Conservation (phyloP, 1,140 invertebrate genomes). For the Dendroctonus ponderosae region DNA sequence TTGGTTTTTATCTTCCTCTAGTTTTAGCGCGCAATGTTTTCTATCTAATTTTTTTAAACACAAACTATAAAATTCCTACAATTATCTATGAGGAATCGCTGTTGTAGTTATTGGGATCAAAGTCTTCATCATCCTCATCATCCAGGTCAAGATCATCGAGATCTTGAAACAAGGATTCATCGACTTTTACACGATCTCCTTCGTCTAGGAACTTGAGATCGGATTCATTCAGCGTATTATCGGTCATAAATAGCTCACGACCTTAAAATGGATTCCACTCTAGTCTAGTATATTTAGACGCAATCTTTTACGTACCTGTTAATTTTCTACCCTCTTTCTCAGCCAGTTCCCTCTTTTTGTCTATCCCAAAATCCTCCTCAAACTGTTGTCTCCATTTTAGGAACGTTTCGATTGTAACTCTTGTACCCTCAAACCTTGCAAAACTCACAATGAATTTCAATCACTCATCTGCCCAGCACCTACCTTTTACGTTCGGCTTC, state of each 20-base stretch:
- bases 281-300: neutral
- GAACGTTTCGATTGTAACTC: constrained; percentile 95
- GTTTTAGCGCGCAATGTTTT: no score
- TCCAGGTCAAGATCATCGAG: constrained; percentile 84
- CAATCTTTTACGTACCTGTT: constrained; percentile 48
- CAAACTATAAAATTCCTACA: neutral
- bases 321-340: constrained; percentile 73
- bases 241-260: constrained; percentile 87
- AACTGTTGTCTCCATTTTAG: constrained; percentile 92
- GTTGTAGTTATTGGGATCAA: constrained; percentile 39
- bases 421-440: constrained; percentile 84
- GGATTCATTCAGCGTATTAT: constrained; percentile 89
- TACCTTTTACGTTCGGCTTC: constrained; percentile 77
- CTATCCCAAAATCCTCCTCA: constrained; percentile 82
- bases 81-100: constrained; percentile 33
- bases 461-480: neutral
- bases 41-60: no score
- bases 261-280: constrained; percentile 53
- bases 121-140: constrained; percentile 69
- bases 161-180: constrained; percentile 93
- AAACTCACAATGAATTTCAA: constrained; percentile 33
- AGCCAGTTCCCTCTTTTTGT: constrained; percentile 68
- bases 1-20: no score
- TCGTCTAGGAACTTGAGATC: constrained; percentile 94
- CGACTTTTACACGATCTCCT: constrained; percentile 87